Evolutionary conservation across 2,797 vertebrate species (phyloP).

Genomic region (Myioborus miniatus): DNA sequence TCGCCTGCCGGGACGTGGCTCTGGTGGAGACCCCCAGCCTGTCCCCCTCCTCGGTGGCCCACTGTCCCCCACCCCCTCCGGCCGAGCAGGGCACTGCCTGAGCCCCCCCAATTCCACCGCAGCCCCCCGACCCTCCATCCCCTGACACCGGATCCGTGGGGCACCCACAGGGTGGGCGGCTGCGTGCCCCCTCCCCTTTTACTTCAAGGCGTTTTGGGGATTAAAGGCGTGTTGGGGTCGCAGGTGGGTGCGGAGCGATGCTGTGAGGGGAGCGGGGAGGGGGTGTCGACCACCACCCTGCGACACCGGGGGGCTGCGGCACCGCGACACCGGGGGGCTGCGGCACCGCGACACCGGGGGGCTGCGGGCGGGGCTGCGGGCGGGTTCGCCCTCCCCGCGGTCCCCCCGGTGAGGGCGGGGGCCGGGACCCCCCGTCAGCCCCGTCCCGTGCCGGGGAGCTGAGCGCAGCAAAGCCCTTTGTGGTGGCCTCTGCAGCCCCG

Average conservation of each 20-base stretch:
- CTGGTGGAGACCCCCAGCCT: slow-evolving; percentile 83
- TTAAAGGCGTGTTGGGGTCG: neutral
- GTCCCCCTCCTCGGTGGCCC: slow-evolving; percentile 75
- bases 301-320: fast-evolving
- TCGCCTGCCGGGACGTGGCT: slow-evolving; percentile 83
- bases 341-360: too few species aligned
- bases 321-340: neutral
- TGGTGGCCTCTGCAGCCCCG: slow-evolving; percentile 39
- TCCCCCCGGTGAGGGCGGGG: neutral
- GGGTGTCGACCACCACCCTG: fast-evolving
- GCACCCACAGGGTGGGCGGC: neutral
- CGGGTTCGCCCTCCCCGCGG: neutral
- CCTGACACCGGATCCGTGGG: fast-evolving
- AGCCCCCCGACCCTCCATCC: neutral
- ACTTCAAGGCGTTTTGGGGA: too few species aligned
- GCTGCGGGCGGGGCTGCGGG: too few species aligned
- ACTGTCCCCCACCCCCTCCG: fast-evolving
- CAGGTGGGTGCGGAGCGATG: neutral
- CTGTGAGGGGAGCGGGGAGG: neutral
- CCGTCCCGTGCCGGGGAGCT: slow-evolving; percentile 33
- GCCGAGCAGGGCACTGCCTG: neutral
- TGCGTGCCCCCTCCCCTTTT: neutral
- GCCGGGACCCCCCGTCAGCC: neutral
- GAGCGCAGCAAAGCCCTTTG: slow-evolving; percentile 62
- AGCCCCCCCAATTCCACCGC: neutral